Base-by-base conservation (phyloP, 2,888 invertebrate species). In the Merodon equestris region DNA sequence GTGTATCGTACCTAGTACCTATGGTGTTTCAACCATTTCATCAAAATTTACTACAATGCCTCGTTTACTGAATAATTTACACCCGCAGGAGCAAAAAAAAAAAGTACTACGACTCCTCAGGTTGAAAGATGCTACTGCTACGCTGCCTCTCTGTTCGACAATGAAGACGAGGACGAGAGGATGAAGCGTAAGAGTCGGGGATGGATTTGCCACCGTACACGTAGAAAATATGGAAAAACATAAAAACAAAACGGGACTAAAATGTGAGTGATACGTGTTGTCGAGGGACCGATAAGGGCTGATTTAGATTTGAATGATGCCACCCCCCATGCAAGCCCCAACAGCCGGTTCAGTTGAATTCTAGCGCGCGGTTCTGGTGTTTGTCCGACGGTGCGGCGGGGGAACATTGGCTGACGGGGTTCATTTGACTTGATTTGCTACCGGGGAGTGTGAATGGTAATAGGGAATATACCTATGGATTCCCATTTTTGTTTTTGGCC, bases 181-280 rank as follows among this genome's bases (percentile, higher is more conserved):
- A 9, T 51, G 50, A 13, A 1, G 9, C 5, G 9, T 7, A 10
- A 9, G 36, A 10, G 53, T 13, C 10, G 14, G 17, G 15, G 13
- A 19, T 17, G 27, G 57, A 50, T 36, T 63, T 67, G 40, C 63
- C 74, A 45, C 63, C 70, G 56, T 64, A 74, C 79, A 79, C 79
- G 79, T 79, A 54, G 77, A 77, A 79, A 73, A 77, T 76, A 64
- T 72, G 75, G 68, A 83, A 71, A 81, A 81, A 68, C 82, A 82
- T 83, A 83, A 83, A 81, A 82, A 82, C 67, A 81, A 72, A 76
- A 77, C 73, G 72, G 66, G 77, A 66, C 68, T 68, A 72, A 83
- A 83, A 83, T 84, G 84, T 83, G 84, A 84, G 83, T 83, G 84
- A 83, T 83, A 83, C 83, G 81, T 83, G 82, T 82, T 83, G 83